A percentile compares a stretch with the other conserved stretches of the same genome.
Conservation (phyloP, 2,113 vertebrate genomes). For the Hippocampus barbouri region DNA sequence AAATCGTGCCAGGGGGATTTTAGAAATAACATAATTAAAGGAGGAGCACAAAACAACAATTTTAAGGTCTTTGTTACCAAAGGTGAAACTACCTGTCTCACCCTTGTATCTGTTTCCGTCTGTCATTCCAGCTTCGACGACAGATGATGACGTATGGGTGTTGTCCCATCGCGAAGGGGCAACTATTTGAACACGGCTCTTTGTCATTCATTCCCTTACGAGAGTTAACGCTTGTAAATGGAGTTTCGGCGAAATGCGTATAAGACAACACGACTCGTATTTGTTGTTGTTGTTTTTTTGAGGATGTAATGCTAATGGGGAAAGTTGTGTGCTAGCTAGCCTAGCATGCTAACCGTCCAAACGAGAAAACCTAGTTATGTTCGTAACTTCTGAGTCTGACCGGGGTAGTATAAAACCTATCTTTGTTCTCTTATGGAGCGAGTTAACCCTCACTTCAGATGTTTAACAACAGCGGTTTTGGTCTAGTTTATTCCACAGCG, state of each 20-base stretch:
- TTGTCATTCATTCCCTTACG: neutral
- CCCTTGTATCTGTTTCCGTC: neutral
- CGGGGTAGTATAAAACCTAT: slow-evolving; percentile 3
- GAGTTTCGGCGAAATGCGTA: too few species aligned
- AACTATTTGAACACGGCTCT: neutral
- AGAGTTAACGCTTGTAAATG: neutral
- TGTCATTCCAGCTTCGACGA: neutral
- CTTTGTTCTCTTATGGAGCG: slow-evolving; percentile 40
- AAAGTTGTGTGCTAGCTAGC: slow-evolving; percentile 61
- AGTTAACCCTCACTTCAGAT: slow-evolving; percentile 16
- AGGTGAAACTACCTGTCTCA: neutral
- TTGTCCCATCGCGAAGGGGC: neutral
- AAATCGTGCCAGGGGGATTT: too few species aligned
- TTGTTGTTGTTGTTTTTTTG: slow-evolving; percentile 59
- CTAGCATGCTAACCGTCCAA: slow-evolving; percentile 34
- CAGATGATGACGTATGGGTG: slow-evolving; percentile 10
- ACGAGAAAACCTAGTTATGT: slow-evolving; percentile 17
- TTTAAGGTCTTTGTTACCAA: too few species aligned
- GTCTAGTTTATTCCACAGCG: slow-evolving; percentile 25
- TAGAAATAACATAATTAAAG: too few species aligned
- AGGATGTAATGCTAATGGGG: slow-evolving; percentile 53
- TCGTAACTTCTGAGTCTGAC: neutral
- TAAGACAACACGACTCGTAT: slow-evolving; percentile 12
- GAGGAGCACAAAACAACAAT: too few species aligned
- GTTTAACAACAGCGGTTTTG: slow-evolving; percentile 33